A percentile compares a stretch with the other conserved stretches of the same genome.
Evolutionary conservation across 1,140 invertebrate genomes (phyloP).

Genomic region (Zophobas atratus): DNA sequence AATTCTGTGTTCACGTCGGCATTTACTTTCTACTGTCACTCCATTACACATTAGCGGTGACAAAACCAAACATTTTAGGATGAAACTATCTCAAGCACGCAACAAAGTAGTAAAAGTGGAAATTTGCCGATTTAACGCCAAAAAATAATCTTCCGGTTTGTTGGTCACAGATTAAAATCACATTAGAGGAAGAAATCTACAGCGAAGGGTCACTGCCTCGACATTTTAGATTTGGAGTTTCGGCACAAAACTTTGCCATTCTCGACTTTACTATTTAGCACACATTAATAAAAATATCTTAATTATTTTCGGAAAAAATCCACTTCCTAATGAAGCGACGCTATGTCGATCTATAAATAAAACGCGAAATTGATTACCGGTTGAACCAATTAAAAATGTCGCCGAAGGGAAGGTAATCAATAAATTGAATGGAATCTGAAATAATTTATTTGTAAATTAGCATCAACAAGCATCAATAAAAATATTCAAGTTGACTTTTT

Average conservation of each 20-base stretch:
- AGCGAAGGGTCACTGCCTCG: constrained; percentile 15
- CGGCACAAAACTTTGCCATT: constrained; percentile 7
- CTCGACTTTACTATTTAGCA: constrained; percentile 9
- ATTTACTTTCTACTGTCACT: constrained; percentile 35
- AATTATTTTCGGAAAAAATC: constrained; percentile 23
- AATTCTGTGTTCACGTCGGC: constrained; percentile 31
- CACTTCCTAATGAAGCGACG: background rate
- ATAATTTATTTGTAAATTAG: constrained; percentile 39
- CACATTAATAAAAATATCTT: constrained; percentile 28
- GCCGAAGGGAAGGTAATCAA: constrained; percentile 13
- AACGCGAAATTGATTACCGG: constrained; percentile 22
- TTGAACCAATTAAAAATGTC: constrained; percentile 10
- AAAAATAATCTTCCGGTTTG: constrained; percentile 18
- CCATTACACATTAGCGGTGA: constrained; percentile 7
- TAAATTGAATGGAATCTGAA: constrained; percentile 14
- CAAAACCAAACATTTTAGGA: constrained; percentile 13
- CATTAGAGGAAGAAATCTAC: constrained; percentile 7
- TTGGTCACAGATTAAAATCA: constrained; percentile 7
- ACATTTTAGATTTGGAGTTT: background rate
- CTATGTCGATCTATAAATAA: constrained; percentile 21
- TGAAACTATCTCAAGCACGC: background rate
- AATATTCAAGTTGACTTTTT: background rate
- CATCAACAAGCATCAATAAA: constrained; percentile 21
- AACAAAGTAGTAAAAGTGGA: constrained; percentile 28
- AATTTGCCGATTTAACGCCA: background rate